A percentile compares a stretch with the other conserved stretches of the same genome.
phyloP scores from a whole-genome alignment of 2,113 vertebrate genomes.

The Cricetomys ansorgei region DNA sequence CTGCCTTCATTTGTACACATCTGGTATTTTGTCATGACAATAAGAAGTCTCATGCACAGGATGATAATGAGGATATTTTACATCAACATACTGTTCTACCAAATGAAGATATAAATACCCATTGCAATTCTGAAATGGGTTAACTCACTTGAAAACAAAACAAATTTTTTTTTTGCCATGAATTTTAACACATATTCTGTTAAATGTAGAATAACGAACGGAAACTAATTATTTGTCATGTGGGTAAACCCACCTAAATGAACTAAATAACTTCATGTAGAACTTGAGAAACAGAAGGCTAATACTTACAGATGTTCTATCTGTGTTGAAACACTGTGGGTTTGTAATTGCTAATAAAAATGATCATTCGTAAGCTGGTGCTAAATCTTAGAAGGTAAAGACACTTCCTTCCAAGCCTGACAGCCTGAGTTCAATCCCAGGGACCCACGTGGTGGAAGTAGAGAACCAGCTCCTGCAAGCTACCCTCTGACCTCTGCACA shows the following conservation, averaged over 20 bases:
- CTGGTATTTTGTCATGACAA: not conserved
- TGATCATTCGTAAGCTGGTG: not conserved
- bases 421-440: not conserved
- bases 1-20: not conserved
- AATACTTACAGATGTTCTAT: slow-evolving; percentile 27
- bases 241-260: not conserved
- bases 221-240: slow-evolving; percentile 23
- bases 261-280: slow-evolving; percentile 48
- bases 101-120: slow-evolving; percentile 5
- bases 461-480: not conserved
- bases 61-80: slow-evolving; percentile 48
- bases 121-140: slow-evolving; percentile 27
- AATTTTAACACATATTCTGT: slow-evolving; percentile 40
- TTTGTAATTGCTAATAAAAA: slow-evolving; percentile 24
- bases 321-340: not conserved
- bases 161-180: slow-evolving; percentile 31
- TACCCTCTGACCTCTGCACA: not conserved
- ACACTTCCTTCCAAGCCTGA: not conserved
- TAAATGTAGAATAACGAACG: not conserved
- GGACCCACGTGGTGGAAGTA: too few relatives aligned
- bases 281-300: slow-evolving; percentile 30
- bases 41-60: not conserved
- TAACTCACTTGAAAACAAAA: slow-evolving; percentile 36
- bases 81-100: slow-evolving; percentile 13
- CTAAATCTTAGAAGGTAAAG: too few relatives aligned